Percentiles rank a stretch among this genome's conserved stretches.
Evolutionary conservation across 2,797 vertebrate species (phyloP).

Genomic region (Eutrigla gurnardus): DNA sequence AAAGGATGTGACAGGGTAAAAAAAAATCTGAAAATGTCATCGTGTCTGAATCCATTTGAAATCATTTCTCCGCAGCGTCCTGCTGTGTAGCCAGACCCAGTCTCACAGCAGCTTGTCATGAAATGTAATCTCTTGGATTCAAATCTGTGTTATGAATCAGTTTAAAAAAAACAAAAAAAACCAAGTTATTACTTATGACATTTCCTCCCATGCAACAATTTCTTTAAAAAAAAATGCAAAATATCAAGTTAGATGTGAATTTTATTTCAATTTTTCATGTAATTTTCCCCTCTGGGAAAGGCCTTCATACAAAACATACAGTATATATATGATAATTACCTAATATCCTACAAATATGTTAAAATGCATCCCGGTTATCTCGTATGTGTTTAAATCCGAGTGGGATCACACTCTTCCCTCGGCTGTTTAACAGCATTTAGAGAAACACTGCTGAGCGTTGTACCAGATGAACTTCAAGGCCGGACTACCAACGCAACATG

Average conservation of each 20-base stretch:
- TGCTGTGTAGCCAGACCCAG: slow-evolving; percentile 16
- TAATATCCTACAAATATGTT: neutral
- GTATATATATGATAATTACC: neutral
- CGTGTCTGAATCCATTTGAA: slow-evolving; percentile 44
- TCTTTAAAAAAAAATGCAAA: neutral
- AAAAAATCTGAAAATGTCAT: slow-evolving; percentile 60
- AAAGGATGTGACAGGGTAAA: slow-evolving; percentile 44
- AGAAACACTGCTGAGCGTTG: slow-evolving; percentile 1
- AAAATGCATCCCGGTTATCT: slow-evolving; percentile 1
- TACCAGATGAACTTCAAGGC: neutral
- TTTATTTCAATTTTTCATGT: neutral
- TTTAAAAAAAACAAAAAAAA: neutral
- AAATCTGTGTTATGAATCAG: neutral
- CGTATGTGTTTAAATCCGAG: neutral
- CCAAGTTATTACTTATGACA: slow-evolving; percentile 1
- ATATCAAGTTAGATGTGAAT: neutral
- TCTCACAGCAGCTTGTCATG: no score
- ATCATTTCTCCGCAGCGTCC: slow-evolving; percentile 24
- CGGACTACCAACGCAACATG: neutral
- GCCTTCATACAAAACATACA: neutral
- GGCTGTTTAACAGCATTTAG: neutral
- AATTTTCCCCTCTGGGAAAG: neutral
- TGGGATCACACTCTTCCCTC: neutral
- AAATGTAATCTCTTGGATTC: no score
- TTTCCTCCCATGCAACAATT: neutral